These are phyloP conservation scores for Netelia fuscicornis DNA, from an alignment of 2,888 invertebrate species.

Conservation along the genomic window DNA sequence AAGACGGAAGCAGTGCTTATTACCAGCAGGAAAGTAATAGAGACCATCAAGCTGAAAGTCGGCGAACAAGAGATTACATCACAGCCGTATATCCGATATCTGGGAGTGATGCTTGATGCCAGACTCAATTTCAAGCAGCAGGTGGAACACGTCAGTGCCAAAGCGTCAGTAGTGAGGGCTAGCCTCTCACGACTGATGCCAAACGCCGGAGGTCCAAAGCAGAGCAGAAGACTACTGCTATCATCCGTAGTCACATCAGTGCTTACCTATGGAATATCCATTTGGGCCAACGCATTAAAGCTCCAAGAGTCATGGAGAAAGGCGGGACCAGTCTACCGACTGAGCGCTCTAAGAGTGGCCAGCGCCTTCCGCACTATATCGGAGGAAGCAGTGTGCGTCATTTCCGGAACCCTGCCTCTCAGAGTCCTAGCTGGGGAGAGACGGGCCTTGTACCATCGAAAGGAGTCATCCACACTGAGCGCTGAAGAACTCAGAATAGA, in stretches of 20 bases:
- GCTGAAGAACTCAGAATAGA: neutral
- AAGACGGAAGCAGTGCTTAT: too few species aligned
- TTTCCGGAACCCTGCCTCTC: slow-evolving; percentile 57
- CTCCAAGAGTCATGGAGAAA: slow-evolving; percentile 25
- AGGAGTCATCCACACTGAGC: slow-evolving; percentile 1
- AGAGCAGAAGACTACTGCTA: slow-evolving; percentile 2
- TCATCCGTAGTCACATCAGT: slow-evolving; percentile 18
- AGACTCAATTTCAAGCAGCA: too few species aligned
- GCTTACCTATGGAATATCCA: slow-evolving; percentile 60
- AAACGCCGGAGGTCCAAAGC: slow-evolving; percentile 18
- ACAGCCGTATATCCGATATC: too few species aligned
- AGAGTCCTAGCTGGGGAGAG: slow-evolving; percentile 55
- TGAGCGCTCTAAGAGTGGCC: slow-evolving; percentile 33
- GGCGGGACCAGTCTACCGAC: slow-evolving; percentile 50
- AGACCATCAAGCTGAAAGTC: too few species aligned
- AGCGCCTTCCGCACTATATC: slow-evolving; percentile 61
- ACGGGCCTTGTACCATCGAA: slow-evolving; percentile 27
- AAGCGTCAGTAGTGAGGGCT: too few species aligned
- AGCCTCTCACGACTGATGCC: slow-evolving; percentile 25
- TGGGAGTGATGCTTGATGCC: too few species aligned
- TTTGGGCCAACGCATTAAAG: slow-evolving; percentile 50
- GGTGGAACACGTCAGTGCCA: too few species aligned
- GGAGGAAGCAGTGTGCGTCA: slow-evolving; percentile 59
- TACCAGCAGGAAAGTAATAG: too few species aligned
- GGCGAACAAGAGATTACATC: too few species aligned